Percentiles rank a stretch among this genome's conserved stretches.
Evolutionary conservation across 2,888 invertebrate species (phyloP).

Genomic region (Brachyopa scutellaris): DNA sequence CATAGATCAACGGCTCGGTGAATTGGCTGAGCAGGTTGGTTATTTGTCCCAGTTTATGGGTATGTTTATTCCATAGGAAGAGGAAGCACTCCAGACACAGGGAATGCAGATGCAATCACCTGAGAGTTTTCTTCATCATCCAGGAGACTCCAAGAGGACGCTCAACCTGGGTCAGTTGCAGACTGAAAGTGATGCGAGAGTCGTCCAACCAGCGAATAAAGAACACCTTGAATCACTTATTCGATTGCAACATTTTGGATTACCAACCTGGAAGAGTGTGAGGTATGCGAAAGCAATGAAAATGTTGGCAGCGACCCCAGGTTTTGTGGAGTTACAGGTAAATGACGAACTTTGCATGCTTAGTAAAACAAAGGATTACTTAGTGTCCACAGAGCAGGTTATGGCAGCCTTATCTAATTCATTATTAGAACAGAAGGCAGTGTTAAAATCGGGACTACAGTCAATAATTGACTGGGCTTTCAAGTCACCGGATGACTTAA

Average conservation of each 20-base stretch:
- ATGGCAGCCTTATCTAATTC: slow-evolving; percentile 20
- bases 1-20: no score
- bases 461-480: slow-evolving; percentile 37
- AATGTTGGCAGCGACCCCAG: slow-evolving; percentile 10
- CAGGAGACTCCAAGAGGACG: no score
- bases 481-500: slow-evolving; percentile 20
- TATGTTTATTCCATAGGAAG: no score
- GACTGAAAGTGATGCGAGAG: no score
- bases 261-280: slow-evolving; percentile 28
- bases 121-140: no score
- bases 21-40: no score
- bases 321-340: slow-evolving; percentile 16
- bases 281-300: slow-evolving; percentile 29
- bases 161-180: no score
- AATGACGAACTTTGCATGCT: slow-evolving; percentile 15
- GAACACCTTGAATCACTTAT: slow-evolving; percentile 3
- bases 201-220: slow-evolving; percentile 11
- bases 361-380: slow-evolving; percentile 21
- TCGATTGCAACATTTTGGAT: no score
- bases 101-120: no score
- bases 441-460: slow-evolving; percentile 10
- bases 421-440: slow-evolving; percentile 28
- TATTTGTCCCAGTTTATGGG: no score
- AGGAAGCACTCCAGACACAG: no score
- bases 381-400: slow-evolving; percentile 25